These are phyloP conservation scores for Conus ventricosus DNA, from an alignment of 1,140 invertebrate genomes.

Conservation along the genomic window DNA sequence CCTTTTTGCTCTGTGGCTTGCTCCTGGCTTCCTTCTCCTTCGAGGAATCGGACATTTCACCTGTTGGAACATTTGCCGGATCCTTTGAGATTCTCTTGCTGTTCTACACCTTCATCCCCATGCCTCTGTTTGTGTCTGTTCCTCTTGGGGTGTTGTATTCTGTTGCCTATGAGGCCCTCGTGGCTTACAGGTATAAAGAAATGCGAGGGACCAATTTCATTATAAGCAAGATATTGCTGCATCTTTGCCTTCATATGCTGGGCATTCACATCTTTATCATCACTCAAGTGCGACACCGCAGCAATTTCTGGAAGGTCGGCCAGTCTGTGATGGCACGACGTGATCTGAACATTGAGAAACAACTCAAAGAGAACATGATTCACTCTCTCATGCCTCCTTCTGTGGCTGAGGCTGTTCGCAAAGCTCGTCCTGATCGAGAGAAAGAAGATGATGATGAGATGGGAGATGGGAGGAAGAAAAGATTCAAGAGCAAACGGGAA, in stretches of 20 bases:
- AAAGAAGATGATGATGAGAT: conserved; percentile 60
- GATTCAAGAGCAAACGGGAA: conserved; percentile 49
- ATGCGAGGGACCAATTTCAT: conserved; percentile 70
- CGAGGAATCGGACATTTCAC: conserved; percentile 65
- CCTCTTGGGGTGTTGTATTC: conserved; percentile 87
- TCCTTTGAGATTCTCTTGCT: conserved; percentile 91
- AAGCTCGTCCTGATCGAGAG: conserved; percentile 56
- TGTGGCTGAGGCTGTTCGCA: conserved; percentile 90
- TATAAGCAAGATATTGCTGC: conserved; percentile 83
- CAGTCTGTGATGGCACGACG: conserved; percentile 90
- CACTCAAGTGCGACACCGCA: conserved; percentile 88
- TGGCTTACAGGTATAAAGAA: conserved; percentile 54
- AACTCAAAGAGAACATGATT: conserved; percentile 97
- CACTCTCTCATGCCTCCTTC: conserved; percentile 96
- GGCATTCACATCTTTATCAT: conserved; percentile 95
- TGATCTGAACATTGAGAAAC: conserved; percentile 94
- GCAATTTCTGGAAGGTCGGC: conserved; percentile 97
- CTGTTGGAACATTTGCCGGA: conserved; percentile 87
- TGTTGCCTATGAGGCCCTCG: conserved; percentile 84
- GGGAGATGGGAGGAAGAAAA: conserved; percentile 48
- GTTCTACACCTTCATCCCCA: conserved; percentile 93
- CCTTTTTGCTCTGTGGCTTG: conserved; percentile 81
- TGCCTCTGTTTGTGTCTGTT: conserved; percentile 90
- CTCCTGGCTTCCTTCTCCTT: conserved; percentile 75
- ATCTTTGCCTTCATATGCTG: conserved; percentile 92